A percentile compares a stretch with the other conserved stretches of the same genome.
These are phyloP conservation scores for Pagetopsis macropterus DNA, from an alignment of 2,797 vertebrate genomes.

Conservation along the genomic window DNA sequence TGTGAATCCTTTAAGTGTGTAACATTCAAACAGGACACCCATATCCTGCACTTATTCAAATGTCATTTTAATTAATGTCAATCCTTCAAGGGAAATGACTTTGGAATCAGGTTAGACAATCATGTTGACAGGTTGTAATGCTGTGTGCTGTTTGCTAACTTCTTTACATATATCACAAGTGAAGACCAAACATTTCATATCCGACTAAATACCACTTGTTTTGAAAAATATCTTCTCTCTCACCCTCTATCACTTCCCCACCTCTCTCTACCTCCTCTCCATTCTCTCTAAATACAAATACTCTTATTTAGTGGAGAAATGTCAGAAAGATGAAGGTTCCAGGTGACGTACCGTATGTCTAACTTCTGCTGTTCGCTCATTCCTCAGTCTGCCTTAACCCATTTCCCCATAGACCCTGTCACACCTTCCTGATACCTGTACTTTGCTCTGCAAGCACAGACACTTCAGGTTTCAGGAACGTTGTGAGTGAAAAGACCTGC, in stretches of 20 bases:
- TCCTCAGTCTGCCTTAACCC: constrained; percentile 48
- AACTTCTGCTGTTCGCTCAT: constrained; percentile 81
- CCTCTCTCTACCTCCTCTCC: constrained; percentile 80
- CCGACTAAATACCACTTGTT: constrained; percentile 56
- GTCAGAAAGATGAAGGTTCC: constrained; percentile 87
- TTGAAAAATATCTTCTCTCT: constrained; percentile 87
- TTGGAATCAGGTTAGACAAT: neutral
- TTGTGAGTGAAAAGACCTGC: constrained; percentile 59
- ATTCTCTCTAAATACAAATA: constrained; percentile 22
- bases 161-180: neutral
- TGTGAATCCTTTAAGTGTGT: constrained; percentile 87
- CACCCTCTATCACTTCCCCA: constrained; percentile 86
- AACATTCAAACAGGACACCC: constrained; percentile 70
- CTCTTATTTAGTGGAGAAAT: constrained; percentile 90
- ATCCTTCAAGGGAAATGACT: constrained; percentile 16
- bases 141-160: constrained; percentile 13
- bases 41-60: constrained; percentile 15
- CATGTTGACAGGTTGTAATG: constrained; percentile 62
- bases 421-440: constrained; percentile 51
- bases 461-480: constrained; percentile 77
- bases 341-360: constrained; percentile 91
- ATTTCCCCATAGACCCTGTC: constrained; percentile 53
- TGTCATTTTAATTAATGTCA: constrained; percentile 7
- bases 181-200: neutral
- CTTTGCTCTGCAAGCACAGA: constrained; percentile 16